Evolutionary conservation across 2,888 invertebrate species (phyloP).

Genomic region (Didymodactylos carnosus): DNA sequence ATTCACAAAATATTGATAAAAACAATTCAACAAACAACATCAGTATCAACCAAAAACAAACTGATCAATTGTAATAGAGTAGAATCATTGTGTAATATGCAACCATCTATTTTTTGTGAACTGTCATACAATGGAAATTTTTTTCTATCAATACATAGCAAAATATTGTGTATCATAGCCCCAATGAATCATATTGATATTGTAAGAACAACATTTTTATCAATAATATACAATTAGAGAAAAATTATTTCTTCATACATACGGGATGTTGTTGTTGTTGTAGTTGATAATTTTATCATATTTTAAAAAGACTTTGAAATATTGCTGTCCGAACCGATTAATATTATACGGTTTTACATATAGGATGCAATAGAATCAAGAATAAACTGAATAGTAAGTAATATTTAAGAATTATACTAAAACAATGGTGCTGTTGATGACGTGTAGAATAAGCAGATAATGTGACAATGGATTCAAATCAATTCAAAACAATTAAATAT

Average conservation of each 20-base stretch:
- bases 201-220: constrained; percentile 16
- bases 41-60: constrained; percentile 89
- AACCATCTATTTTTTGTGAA: constrained; percentile 72
- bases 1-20: constrained; percentile 90
- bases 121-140: constrained; percentile 18
- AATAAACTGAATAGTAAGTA: background rate
- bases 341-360: background rate
- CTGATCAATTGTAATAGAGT: constrained; percentile 60
- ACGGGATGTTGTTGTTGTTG: background rate
- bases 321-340: background rate
- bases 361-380: background rate
- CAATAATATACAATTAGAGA: background rate
- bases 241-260: background rate
- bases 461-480: background rate
- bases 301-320: background rate
- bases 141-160: too few species aligned
- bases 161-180: constrained; percentile 51
- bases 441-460: too few species aligned
- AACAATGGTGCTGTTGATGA: background rate
- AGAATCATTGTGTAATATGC: constrained; percentile 69
- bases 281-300: background rate
- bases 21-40: constrained; percentile 93
- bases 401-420: background rate
- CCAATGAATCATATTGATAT: constrained; percentile 30
- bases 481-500: background rate